Evolutionary conservation across 1,140 invertebrate species (phyloP).

Genomic region (Zaprionus ornatus): DNA sequence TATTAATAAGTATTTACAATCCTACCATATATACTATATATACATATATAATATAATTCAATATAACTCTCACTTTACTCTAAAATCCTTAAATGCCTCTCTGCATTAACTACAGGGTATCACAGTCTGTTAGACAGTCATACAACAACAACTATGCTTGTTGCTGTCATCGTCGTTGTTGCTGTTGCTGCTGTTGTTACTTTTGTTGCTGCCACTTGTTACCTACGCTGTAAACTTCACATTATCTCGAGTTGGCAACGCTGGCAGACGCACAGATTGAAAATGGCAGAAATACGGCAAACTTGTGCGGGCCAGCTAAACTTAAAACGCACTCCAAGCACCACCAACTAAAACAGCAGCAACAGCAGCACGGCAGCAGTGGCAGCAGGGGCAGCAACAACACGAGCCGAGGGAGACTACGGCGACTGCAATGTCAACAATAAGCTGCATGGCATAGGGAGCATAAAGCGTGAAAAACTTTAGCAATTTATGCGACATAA

Average conservation of each 20-base stretch:
- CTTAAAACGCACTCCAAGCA: constrained; percentile 38
- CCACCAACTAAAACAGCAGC: constrained; percentile 36
- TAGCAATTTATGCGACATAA: constrained; percentile 83
- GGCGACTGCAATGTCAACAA: constrained; percentile 57
- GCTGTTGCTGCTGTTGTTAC: constrained; percentile 18
- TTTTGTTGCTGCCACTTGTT: constrained; percentile 57
- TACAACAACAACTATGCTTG: not conserved
- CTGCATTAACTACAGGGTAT: not conserved
- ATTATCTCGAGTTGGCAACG: constrained; percentile 58
- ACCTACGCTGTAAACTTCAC: constrained; percentile 68
- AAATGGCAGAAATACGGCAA: constrained; percentile 57
- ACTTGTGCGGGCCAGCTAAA: constrained; percentile 54
- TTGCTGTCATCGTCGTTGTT: constrained; percentile 8
- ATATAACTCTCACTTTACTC: not conserved
- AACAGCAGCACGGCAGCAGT: constrained; percentile 1
- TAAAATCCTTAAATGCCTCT: not conserved
- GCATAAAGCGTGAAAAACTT: constrained; percentile 74
- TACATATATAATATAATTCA: no score
- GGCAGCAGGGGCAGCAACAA: not conserved
- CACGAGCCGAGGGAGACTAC: not conserved
- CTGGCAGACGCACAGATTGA: constrained; percentile 66
- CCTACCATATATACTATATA: no score
- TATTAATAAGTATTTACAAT: no score
- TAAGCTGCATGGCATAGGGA: constrained; percentile 35
- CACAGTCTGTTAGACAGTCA: not conserved